A percentile compares a stretch with the other conserved stretches of the same genome.
phyloP scores from a whole-genome alignment of 2,113 vertebrate genomes.

The Strigops habroptila region DNA sequence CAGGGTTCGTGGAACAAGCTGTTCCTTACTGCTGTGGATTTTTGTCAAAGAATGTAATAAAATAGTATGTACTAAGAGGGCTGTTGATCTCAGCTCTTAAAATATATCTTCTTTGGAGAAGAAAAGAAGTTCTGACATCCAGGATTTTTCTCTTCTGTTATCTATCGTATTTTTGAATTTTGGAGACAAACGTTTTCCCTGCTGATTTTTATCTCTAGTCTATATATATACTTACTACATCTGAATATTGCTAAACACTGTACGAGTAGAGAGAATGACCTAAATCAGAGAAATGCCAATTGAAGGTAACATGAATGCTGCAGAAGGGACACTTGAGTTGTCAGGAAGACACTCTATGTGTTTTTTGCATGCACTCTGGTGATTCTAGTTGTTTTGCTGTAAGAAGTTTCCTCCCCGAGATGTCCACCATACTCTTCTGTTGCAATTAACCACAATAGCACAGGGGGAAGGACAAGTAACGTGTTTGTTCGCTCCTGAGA shows the following conservation, averaged over 20 bases:
- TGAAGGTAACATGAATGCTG: neutral
- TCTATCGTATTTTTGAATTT: neutral
- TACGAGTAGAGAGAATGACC: neutral
- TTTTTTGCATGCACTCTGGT: neutral
- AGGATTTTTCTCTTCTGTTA: neutral
- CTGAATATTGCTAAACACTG: neutral
- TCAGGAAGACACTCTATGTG: neutral
- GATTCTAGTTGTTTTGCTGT: no score
- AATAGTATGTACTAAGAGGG: constrained; percentile 1
- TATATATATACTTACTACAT: neutral
- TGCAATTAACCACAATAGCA: neutral
- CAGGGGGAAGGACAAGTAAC: neutral
- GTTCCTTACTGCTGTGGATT: neutral
- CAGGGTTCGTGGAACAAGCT: constrained; percentile 2
- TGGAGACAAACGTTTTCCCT: neutral
- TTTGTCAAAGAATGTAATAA: constrained; percentile 14
- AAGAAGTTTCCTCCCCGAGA: neutral
- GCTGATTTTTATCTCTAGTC: neutral
- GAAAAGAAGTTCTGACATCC: neutral
- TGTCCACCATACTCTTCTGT: neutral
- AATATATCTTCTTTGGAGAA: constrained; percentile 4
- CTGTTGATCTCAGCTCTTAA: constrained; percentile 31
- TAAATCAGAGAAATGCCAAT: neutral
- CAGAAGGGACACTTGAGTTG: neutral
- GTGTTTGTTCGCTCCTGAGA: neutral